Conservation (phyloP, 2,797 vertebrate genomes). For the Eulemur albifrons region DNA sequence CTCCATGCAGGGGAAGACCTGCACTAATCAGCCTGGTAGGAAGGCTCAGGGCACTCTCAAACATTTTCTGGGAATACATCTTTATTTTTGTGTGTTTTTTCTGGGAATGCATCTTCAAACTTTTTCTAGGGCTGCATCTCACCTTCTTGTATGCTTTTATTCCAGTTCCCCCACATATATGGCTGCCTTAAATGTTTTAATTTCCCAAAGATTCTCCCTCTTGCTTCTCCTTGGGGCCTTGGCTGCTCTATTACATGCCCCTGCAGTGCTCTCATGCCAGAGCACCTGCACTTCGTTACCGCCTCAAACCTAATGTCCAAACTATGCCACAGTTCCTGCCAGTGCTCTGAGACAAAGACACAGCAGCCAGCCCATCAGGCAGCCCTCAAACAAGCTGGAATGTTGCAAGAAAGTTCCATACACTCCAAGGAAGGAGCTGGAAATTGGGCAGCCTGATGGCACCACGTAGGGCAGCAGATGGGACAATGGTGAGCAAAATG, state of each 20-base stretch:
- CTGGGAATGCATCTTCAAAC: background rate
- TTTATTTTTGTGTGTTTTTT: background rate
- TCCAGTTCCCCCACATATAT: background rate
- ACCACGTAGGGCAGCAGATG: background rate
- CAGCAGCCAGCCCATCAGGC: background rate
- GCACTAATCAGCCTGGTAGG: background rate
- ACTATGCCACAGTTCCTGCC: background rate
- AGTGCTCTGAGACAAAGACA: background rate
- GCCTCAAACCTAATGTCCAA: background rate
- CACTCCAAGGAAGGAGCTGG: background rate
- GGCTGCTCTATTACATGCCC: too few species aligned
- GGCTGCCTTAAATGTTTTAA: background rate
- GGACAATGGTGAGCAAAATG: background rate
- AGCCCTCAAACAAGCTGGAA: background rate
- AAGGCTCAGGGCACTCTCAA: background rate
- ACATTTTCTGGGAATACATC: too few species aligned
- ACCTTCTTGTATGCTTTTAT: background rate
- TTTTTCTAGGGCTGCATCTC: background rate
- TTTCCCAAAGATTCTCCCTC: background rate
- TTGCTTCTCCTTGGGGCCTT: background rate
- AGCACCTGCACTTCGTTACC: background rate
- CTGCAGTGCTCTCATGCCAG: background rate
- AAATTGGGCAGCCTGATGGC: background rate
- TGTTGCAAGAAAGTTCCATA: background rate
- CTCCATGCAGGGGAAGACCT: too few species aligned